Evolutionary conservation across 2,888 invertebrate species (phyloP).

Genomic region (Dascillus cervinus): DNA sequence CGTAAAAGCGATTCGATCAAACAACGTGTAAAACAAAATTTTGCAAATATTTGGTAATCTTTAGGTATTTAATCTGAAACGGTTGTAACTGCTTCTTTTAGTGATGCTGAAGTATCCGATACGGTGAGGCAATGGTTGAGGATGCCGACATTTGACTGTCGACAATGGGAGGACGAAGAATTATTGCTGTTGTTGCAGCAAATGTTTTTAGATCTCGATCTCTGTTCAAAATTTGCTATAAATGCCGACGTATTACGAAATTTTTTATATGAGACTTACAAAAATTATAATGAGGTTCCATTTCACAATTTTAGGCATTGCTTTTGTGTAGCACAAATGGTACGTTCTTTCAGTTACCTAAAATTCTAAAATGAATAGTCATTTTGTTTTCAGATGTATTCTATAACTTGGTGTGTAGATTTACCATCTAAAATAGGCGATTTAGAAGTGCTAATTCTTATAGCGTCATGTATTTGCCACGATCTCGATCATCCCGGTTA

Average conservation of each 20-base stretch:
- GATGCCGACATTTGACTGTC: conserved; percentile 69
- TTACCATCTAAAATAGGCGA: conserved; percentile 62
- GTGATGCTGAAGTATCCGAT: conserved; percentile 56
- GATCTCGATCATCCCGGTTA: conserved; percentile 73
- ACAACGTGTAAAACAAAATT: conserved; percentile 52
- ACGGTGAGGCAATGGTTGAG: conserved; percentile 56
- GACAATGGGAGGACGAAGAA: conserved; percentile 77
- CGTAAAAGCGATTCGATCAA: conserved; percentile 53
- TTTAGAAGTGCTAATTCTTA: conserved; percentile 66
- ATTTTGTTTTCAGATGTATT: conserved; percentile 60
- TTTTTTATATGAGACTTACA: conserved; percentile 69
- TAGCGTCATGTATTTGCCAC: conserved; percentile 74
- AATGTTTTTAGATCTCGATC: conserved; percentile 73
- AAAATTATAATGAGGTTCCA: conserved; percentile 78
- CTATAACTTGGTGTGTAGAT: conserved; percentile 66
- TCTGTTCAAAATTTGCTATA: conserved; percentile 67
- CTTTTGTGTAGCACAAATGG: conserved; percentile 84
- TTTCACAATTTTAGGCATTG: conserved; percentile 84
- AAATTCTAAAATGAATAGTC: neutral
- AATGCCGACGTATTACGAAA: conserved; percentile 60
- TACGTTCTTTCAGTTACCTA: conserved; percentile 38
- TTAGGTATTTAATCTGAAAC: conserved; percentile 9
- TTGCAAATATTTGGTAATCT: conserved; percentile 53
- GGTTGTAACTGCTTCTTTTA: conserved; percentile 33
- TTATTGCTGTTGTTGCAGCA: conserved; percentile 68